Conservation (phyloP, 2,113 vertebrate genomes). For the Neolamprologus caudopunctatus region DNA sequence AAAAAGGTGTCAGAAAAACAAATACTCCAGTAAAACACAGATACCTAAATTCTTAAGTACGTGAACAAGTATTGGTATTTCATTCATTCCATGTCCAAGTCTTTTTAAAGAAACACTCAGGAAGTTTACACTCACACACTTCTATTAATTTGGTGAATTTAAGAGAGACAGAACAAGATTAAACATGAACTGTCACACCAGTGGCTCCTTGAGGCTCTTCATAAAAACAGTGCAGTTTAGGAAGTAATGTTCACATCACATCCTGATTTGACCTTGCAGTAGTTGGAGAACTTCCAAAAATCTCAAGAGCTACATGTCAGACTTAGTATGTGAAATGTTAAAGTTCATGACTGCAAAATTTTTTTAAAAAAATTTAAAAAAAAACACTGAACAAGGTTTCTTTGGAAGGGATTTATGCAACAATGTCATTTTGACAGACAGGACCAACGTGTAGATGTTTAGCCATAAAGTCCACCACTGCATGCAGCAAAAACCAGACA, state of each 20-base stretch:
- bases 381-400: neutral
- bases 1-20: neutral
- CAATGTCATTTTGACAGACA: neutral
- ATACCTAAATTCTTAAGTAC: neutral
- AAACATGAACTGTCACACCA: neutral
- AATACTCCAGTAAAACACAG: neutral
- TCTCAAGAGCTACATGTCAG: neutral
- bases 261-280: neutral
- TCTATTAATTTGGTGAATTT: neutral
- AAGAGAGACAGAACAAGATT: neutral
- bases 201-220: neutral
- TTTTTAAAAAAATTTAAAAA: fast-evolving
- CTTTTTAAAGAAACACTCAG: neutral
- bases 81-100: neutral
- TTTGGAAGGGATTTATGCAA: neutral
- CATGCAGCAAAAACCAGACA: neutral
- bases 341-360: neutral
- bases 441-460: neutral
- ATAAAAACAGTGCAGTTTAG: neutral
- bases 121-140: neutral
- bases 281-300: neutral
- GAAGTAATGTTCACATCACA: neutral
- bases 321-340: neutral
- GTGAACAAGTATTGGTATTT: neutral
- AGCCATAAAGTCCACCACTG: neutral